phyloP scores from a whole-genome alignment of 2,113 vertebrate species.

The Daboia siamensis region DNA sequence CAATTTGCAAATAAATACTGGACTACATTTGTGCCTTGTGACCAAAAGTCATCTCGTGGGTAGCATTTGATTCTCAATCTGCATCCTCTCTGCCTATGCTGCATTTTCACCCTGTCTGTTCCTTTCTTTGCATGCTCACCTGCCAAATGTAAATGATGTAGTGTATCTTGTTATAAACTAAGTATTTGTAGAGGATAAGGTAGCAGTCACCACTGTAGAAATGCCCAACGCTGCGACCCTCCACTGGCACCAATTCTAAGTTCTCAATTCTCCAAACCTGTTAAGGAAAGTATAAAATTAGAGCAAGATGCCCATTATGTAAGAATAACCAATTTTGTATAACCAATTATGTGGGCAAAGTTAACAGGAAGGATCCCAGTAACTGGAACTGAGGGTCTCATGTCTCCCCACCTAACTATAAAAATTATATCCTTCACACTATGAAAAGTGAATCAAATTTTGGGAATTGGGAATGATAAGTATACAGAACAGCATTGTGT shows the following conservation, averaged over 20 bases:
- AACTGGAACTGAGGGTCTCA: neutral
- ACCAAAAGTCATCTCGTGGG: neutral
- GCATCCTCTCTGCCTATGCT: neutral
- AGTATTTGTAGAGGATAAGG: slow-evolving; percentile 83
- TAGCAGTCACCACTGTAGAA: slow-evolving; percentile 88
- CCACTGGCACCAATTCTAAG: slow-evolving; percentile 74
- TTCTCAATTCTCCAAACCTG: slow-evolving; percentile 84
- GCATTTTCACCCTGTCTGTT: neutral
- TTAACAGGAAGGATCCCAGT: neutral
- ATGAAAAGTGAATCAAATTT: neutral
- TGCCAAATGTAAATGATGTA: slow-evolving; percentile 88
- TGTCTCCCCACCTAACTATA: neutral
- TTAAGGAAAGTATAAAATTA: neutral
- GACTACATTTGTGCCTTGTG: too few relatives aligned
- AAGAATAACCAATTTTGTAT: neutral
- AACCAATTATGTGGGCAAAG: neutral
- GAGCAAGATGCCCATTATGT: accelerated
- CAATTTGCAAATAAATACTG: neutral
- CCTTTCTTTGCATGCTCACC: slow-evolving; percentile 63
- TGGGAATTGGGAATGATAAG: neutral
- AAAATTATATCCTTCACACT: neutral
- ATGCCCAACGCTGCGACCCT: slow-evolving; percentile 79
- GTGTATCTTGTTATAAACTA: slow-evolving; percentile 72
- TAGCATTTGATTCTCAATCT: neutral
- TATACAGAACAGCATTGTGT: neutral